These are phyloP conservation scores for Asarcornis scutulata DNA, from an alignment of 2,113 vertebrate species.

Conservation along the genomic window DNA sequence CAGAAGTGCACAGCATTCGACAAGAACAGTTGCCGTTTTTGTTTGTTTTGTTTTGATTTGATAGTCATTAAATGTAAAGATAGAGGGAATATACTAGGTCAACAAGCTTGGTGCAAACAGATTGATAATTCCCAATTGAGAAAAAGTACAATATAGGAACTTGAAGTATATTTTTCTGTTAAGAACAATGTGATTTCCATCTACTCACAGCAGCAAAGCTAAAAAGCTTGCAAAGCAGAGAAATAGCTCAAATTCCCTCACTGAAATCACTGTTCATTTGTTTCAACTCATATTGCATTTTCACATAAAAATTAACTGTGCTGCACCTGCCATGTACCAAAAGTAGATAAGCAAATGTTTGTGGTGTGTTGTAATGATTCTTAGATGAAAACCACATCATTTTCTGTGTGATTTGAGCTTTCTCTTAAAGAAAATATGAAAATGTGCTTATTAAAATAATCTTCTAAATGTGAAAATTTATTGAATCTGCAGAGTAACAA, in stretches of 20 bases:
- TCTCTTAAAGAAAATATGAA: slow-evolving; percentile 1
- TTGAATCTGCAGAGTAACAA: background rate
- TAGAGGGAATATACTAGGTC: background rate
- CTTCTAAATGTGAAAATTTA: background rate
- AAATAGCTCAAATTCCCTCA: background rate
- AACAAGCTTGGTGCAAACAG: background rate
- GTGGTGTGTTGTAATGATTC: background rate
- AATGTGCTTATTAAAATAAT: background rate
- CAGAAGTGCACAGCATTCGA: background rate
- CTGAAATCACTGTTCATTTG: background rate
- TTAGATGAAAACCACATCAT: background rate
- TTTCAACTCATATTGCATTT: background rate
- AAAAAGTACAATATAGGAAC: background rate
- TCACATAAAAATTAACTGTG: background rate
- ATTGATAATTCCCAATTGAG: background rate
- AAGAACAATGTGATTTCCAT: background rate
- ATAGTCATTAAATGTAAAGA: background rate
- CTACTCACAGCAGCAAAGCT: background rate
- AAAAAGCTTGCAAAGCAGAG: background rate
- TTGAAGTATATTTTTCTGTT: background rate
- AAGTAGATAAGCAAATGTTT: background rate
- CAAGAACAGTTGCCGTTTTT: background rate
- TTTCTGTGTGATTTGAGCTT: background rate
- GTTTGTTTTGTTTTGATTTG: background rate
- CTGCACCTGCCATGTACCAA: background rate